Base-by-base conservation (phyloP, 1,140 invertebrate species). In the Calephelis nemesis region DNA sequence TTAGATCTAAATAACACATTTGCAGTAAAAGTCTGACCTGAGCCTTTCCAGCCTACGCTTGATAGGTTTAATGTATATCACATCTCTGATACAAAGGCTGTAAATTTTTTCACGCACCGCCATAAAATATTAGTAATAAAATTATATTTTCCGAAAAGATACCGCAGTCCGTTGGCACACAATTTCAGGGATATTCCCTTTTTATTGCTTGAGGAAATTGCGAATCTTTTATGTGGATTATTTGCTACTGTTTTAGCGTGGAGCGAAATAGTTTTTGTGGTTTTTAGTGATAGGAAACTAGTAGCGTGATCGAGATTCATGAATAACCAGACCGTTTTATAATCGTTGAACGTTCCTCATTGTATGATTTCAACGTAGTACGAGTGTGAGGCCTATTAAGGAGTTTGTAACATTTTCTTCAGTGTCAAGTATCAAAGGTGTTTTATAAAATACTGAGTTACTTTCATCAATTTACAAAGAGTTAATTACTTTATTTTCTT, bases 121-220 rank as follows among this genome's bases (percentile, higher is more conserved):
- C 63, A 50, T 64, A 64, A 64, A 64, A 64, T 64, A 64, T 64
- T 64, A 19, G 63, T 49, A 64, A 64, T 64, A 64, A 64, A 64
- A 64, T 64, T 64, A 64, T 64, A 64, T 64, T 64, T 64, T 15
- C 63, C 63, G 63, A 64, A 64, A 64, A 50, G 63, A 64, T 64
- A 64, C 63, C 15, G 19, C 47, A 12, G 19, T 47, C 47, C 63
- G 63, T 64, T 50, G 47, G 39, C 7, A 50, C 30, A 47, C 19
- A 11, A 15, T 52, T 50, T 50, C 7, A 40, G 62, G 47, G 62
- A 15, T 47, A 63, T 47, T 15, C 15, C 45, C 13, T 13, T 63
- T 50, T 64, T 64, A 64, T 64, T 64, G 63, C 63, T 47, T 5
- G 47, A 49, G 63, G 58, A n/a, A 60, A 42, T 60, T 40, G 39